A percentile compares a stretch with the other conserved stretches of the same genome.
Evolutionary conservation across 2,888 invertebrate genomes (phyloP).

Genomic region (Thecophora atra): DNA sequence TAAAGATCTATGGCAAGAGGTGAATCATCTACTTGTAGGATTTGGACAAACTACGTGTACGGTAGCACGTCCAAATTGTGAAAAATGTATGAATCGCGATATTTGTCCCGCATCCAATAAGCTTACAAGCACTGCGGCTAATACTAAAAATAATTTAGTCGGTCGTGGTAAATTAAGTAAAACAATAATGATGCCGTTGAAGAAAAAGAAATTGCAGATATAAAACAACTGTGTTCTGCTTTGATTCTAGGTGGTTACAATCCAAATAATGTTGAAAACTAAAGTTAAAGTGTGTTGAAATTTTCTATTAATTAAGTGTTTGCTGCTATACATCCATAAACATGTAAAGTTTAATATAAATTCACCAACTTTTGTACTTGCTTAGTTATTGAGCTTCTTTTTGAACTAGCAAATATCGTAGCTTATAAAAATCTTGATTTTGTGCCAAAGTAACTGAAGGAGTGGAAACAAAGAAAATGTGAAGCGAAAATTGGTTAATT

Average conservation of each 20-base stretch:
- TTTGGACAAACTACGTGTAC: slow-evolving; percentile 96
- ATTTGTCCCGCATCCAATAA: slow-evolving; percentile 76
- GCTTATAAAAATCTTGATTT: too few species aligned
- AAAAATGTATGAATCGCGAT: slow-evolving; percentile 80
- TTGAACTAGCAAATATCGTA: too few species aligned
- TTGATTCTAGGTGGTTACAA: too few species aligned
- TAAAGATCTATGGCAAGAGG: slow-evolving; percentile 82
- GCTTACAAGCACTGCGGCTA: neutral
- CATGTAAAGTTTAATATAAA: too few species aligned
- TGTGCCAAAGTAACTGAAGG: too few species aligned
- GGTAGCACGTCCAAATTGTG: slow-evolving; percentile 84
- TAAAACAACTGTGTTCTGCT: neutral
- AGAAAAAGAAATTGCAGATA: neutral
- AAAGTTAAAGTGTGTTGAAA: too few species aligned
- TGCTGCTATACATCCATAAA: too few species aligned
- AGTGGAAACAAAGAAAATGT: too few species aligned
- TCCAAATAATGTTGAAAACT: too few species aligned
- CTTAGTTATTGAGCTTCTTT: too few species aligned
- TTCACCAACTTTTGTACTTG: too few species aligned
- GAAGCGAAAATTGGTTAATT: slow-evolving; percentile 30
- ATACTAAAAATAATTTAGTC: neutral
- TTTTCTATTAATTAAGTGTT: too few species aligned
- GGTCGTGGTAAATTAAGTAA: neutral
- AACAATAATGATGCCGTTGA: neutral
- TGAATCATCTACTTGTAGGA: slow-evolving; percentile 92